phyloP scores from a whole-genome alignment of 2,797 vertebrate species.

The Chromobotia macracanthus region DNA sequence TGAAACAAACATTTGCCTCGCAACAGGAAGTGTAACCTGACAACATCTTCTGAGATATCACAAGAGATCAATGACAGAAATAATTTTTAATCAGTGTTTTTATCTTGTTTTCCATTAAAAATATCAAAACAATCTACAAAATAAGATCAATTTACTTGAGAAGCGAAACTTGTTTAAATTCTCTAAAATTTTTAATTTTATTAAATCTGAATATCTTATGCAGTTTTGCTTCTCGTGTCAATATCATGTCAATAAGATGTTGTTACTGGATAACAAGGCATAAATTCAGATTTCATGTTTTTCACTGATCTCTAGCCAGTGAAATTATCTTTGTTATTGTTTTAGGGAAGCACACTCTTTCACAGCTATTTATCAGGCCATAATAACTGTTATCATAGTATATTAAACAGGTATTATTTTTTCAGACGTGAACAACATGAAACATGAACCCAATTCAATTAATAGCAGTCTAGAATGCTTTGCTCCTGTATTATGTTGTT shows the following conservation, averaged over 20 bases:
- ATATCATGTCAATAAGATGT: not conserved
- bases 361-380: not conserved
- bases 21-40: constrained; percentile 1
- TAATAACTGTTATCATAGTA: constrained; percentile 35
- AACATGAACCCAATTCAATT: constrained; percentile 30
- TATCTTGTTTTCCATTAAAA: not conserved
- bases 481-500: constrained; percentile 34
- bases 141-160: not conserved
- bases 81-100: not conserved
- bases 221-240: not conserved
- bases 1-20: not conserved
- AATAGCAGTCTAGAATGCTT: constrained; percentile 13
- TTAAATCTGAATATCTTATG: not conserved
- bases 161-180: not conserved
- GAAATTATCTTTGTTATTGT: constrained; percentile 21
- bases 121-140: not conserved
- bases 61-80: not conserved
- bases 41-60: not conserved
- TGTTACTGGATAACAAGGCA: not conserved
- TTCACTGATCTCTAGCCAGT: not conserved
- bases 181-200: not conserved
- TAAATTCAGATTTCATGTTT: not conserved
- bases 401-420: constrained; percentile 35
- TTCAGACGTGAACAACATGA: constrained; percentile 19
- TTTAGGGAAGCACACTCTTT: constrained; percentile 25